Evolutionary conservation across 2,113 vertebrate genomes (phyloP), one percentile per base, ranked within the genome.

Genomic region (Fulica atra): DNA sequence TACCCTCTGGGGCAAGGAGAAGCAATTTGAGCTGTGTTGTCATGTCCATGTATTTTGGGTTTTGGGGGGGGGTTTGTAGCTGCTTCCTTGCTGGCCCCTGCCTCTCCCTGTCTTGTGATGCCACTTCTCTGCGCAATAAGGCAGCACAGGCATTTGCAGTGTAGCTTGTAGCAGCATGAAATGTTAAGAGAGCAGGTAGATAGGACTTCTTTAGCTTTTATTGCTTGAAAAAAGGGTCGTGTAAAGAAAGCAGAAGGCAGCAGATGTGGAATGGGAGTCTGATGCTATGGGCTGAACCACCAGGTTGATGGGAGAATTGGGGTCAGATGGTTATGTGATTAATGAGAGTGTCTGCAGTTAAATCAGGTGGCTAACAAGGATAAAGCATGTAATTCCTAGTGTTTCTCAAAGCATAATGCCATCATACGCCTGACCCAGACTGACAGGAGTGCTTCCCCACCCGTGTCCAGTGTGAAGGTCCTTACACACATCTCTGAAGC

Each of bases 391-490:
- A 8, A 21, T 77, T 80, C 57, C 61, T 15, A 2, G 59, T 2
- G 3, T 73, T 71, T 44, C 64, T 78, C 13, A 9, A 50, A 42
- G 31, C 1, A 2, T 14, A 28, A 7, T 6, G 8, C 16, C 68
- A 13, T 33, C 1, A 2, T 10, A 8, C 1, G 1, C 54, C 33
- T 10, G 4, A 18, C 26, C 5, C 13, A 25, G 42, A 11, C 10
- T 25, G 48, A 15, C 29, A 33, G 51, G 57, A 71, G 33, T 18
- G 33, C 44, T 51, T 71, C n/a, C 71, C n/a, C 56, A 42, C 35
- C 28, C 0, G 0, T 31, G 25, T 0, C n/a, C 42, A 10, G 3
- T 4, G 24, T 20, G 63, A 40, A 80, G 36, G 2, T 83, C 40
- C 48, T 91, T 33, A 59, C 10, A 13, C 23, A 26, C 17, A 6